Evolutionary conservation across 1,140 invertebrate genomes (phyloP).

Genomic region (Drosophila virilis): DNA sequence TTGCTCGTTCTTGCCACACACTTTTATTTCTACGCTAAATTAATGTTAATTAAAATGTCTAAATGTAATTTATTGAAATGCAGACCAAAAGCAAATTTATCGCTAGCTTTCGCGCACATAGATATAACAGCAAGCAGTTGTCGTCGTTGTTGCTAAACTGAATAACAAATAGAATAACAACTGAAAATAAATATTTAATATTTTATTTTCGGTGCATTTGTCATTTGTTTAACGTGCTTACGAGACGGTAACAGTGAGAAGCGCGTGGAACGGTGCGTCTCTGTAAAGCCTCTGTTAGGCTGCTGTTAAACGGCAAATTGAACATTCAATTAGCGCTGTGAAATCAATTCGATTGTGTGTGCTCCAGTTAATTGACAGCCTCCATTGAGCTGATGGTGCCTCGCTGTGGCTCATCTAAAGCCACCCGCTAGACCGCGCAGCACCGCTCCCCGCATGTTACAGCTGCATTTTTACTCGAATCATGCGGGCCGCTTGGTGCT

Average conservation of each 20-base stretch:
- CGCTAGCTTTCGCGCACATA: neutral
- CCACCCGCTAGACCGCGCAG: slow-evolving; percentile 20
- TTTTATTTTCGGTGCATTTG: slow-evolving; percentile 22
- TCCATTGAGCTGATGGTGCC: slow-evolving; percentile 50
- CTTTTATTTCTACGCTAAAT: slow-evolving; percentile 68
- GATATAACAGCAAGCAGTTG: neutral
- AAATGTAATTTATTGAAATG: slow-evolving; percentile 65
- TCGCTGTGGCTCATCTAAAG: slow-evolving; percentile 45
- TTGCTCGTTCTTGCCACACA: slow-evolving; percentile 2
- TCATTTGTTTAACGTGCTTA: slow-evolving; percentile 1
- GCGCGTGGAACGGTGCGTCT: slow-evolving; percentile 42
- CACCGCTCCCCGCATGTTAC: slow-evolving; percentile 87
- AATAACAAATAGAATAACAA: slow-evolving; percentile 36
- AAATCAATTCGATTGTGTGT: slow-evolving; percentile 38
- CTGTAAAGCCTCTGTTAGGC: slow-evolving; percentile 44
- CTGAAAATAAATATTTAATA: slow-evolving; percentile 25
- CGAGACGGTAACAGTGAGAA: slow-evolving; percentile 40
- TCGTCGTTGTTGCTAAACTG: slow-evolving; percentile 34
- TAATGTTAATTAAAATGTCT: slow-evolving; percentile 80
- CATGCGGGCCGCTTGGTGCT: slow-evolving; percentile 87
- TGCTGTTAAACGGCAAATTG: slow-evolving; percentile 26
- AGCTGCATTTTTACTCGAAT: slow-evolving; percentile 92
- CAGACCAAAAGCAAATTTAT: slow-evolving; percentile 39
- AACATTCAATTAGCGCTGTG: slow-evolving; percentile 38
- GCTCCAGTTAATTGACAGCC: slow-evolving; percentile 54